Evolutionary conservation across 53 echinoderm and acorn worm genomes (phyloP).

Genomic region (Antedon mediterranea): DNA sequence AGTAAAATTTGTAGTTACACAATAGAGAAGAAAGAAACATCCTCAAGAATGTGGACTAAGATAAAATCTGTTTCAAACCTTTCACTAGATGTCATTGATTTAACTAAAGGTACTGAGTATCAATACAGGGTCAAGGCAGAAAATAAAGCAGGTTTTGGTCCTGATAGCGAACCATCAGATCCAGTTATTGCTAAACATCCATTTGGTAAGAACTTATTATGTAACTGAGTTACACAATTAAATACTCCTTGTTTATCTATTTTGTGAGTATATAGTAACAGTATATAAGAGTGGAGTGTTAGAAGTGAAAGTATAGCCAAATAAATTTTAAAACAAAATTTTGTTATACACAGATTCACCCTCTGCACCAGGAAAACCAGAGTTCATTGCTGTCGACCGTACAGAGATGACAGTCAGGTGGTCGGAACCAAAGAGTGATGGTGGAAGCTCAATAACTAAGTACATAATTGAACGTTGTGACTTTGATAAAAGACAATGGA

Average conservation of each 20-base stretch:
- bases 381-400: slow-evolving; percentile 53
- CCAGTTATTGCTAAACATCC: slow-evolving; percentile 3
- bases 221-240: not conserved
- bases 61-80: slow-evolving; percentile 34
- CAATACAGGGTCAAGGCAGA: slow-evolving; percentile 91
- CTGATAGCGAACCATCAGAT: not conserved
- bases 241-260: not conserved
- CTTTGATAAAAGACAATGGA: not conserved
- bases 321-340: too few relatives aligned
- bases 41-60: slow-evolving; percentile 1
- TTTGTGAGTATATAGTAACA: not conserved
- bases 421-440: slow-evolving; percentile 76
- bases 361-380: slow-evolving; percentile 75
- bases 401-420: slow-evolving; percentile 80
- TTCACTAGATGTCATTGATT: slow-evolving; percentile 49
- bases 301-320: too few relatives aligned
- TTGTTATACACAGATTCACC: slow-evolving; percentile 46
- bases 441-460: slow-evolving; percentile 60
- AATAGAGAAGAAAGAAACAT: slow-evolving; percentile 47
- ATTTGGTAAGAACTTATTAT: not conserved
- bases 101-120: slow-evolving; percentile 69
- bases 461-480: not conserved
- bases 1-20: slow-evolving; percentile 64
- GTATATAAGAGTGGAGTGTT: too few relatives aligned
- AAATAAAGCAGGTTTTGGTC: slow-evolving; percentile 4